Conservation (phyloP, 2,113 vertebrate species). For the Henicopernis longicauda region DNA sequence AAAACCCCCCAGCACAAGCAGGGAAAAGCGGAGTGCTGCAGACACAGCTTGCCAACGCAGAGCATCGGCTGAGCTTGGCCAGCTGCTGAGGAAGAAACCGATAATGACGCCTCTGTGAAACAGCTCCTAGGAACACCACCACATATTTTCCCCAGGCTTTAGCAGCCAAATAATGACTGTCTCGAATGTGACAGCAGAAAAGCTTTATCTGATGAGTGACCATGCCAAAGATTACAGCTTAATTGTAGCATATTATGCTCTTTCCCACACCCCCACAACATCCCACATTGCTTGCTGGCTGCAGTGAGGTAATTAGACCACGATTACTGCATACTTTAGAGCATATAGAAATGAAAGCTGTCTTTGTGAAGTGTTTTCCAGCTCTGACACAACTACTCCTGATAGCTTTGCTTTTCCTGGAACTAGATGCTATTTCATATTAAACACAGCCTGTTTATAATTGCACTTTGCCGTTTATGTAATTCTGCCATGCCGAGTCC, state of each 20-base stretch:
- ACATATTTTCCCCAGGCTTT: conserved; percentile 40
- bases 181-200: not conserved
- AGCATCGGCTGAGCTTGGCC: not conserved
- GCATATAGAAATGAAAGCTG: conserved; percentile 50
- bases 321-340: conserved; percentile 23
- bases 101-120: conserved; percentile 31
- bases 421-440: not conserved
- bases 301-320: conserved; percentile 32
- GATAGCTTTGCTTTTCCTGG: conserved; percentile 32
- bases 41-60: not conserved
- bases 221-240: conserved; percentile 57
- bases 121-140: not conserved
- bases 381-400: conserved; percentile 23
- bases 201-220: conserved; percentile 43
- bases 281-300: conserved; percentile 42
- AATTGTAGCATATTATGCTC: conserved; percentile 31
- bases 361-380: conserved; percentile 43
- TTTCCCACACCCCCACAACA: conserved; percentile 45
- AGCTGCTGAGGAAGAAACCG: not conserved
- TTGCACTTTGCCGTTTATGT: not conserved
- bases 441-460: conserved; percentile 14
- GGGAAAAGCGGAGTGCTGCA: not conserved
- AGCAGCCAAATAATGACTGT: conserved; percentile 33
- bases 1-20: not conserved
- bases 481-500: not conserved